These are phyloP conservation scores for Phragmatobia fuliginosa DNA, from an alignment of 2,888 invertebrate species.

Conservation along the genomic window DNA sequence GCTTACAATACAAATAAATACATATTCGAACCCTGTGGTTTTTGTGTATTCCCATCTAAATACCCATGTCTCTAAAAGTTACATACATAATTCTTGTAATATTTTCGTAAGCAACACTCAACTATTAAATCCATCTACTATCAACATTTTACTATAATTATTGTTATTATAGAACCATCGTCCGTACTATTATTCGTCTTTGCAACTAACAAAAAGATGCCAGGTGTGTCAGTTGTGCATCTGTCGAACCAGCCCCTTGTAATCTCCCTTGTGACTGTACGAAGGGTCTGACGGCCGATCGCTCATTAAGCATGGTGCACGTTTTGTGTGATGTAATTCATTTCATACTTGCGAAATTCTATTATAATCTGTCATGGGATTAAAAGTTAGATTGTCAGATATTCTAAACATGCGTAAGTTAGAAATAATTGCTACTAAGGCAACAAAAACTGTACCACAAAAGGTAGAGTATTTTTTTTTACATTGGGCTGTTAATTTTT, in stretches of 20 bases:
- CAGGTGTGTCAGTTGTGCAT: slow-evolving; percentile 42
- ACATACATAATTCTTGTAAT: background rate
- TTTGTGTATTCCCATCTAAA: too few species aligned
- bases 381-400: background rate
- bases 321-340: slow-evolving; percentile 9
- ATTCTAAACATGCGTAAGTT: background rate
- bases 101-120: background rate
- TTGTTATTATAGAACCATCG: background rate
- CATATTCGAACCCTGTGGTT: too few species aligned
- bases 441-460: too few species aligned
- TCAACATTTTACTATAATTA: background rate
- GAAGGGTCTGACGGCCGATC: slow-evolving; percentile 1
- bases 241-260: slow-evolving; percentile 37
- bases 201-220: slow-evolving; percentile 32
- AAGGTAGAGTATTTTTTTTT: background rate
- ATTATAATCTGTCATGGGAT: background rate
- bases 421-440: background rate
- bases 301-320: slow-evolving; percentile 1
- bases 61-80: too few species aligned
- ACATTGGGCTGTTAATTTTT: background rate
- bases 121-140: background rate
- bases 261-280: slow-evolving; percentile 22
- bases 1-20: too few species aligned
- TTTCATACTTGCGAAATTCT: background rate
- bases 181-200: slow-evolving; percentile 19